Conservation (phyloP, 2,888 invertebrate species). For the Leucozona laternaria region DNA sequence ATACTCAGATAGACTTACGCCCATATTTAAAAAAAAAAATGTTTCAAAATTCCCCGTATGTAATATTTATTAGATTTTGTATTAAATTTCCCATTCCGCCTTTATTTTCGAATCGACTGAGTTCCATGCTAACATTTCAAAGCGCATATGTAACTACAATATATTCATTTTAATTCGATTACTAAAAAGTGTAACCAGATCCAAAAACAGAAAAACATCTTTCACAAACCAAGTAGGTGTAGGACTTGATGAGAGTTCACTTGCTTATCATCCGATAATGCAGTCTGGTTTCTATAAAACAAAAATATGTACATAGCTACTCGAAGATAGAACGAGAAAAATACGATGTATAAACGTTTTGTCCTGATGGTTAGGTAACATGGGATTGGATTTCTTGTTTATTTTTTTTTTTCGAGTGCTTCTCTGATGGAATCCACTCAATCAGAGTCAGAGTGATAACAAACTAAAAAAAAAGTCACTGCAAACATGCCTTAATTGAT, state of each 20-base stretch:
- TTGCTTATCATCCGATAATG: slow-evolving; percentile 7
- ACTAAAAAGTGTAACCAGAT: slow-evolving; percentile 17
- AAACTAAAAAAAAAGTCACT: slow-evolving; percentile 14
- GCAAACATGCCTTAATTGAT: slow-evolving; percentile 36
- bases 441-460: slow-evolving; percentile 34
- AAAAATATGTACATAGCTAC: not conserved
- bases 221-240: not conserved
- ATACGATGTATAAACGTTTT: not conserved
- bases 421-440: slow-evolving; percentile 20
- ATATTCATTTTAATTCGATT: slow-evolving; percentile 23
- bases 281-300: slow-evolving; percentile 13
- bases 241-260: slow-evolving; percentile 18
- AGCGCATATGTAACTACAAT: too few relatives aligned
- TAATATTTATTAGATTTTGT: not conserved
- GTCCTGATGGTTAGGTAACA: slow-evolving; percentile 15
- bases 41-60: not conserved
- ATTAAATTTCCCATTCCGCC: not conserved
- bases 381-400: not conserved
- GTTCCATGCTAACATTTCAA: not conserved
- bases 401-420: slow-evolving; percentile 1
- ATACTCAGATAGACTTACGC: too few relatives aligned
- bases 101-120: not conserved
- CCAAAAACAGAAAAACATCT: not conserved
- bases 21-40: not conserved
- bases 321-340: not conserved